Evolutionary conservation across 2,113 vertebrate species (phyloP).

Genomic region (Xyliphius kryptos): DNA sequence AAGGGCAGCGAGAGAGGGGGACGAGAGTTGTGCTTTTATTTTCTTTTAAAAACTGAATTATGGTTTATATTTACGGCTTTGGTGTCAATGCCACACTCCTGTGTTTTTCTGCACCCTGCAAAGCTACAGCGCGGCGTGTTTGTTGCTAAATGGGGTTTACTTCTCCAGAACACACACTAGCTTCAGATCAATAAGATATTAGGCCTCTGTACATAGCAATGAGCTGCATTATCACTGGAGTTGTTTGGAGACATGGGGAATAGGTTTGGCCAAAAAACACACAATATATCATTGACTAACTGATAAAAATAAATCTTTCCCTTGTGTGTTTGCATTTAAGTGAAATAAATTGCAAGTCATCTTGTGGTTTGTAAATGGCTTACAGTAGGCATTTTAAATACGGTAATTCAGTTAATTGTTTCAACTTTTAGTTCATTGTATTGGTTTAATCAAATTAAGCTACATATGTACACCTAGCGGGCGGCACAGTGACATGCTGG

Average conservation of each 20-base stretch:
- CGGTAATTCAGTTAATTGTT: no score
- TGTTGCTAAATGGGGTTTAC: conserved; percentile 86
- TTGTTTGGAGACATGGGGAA: conserved; percentile 56
- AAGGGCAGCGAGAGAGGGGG: conserved; percentile 56
- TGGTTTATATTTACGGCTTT: conserved; percentile 78
- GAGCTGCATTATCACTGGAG: conserved; percentile 65
- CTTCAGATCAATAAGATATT: conserved; percentile 79
- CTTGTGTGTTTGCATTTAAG: no score
- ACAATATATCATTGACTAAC: conserved; percentile 43
- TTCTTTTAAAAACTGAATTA: conserved; percentile 58
- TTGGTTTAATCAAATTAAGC: no score
- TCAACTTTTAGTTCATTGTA: no score
- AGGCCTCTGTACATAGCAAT: conserved; percentile 81
- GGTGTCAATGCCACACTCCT: conserved; percentile 42
- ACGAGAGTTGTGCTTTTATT: conserved; percentile 31
- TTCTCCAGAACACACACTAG: conserved; percentile 79
- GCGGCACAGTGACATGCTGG: no score
- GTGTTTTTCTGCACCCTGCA: conserved; percentile 20
- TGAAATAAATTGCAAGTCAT: no score
- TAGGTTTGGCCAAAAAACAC: conserved; percentile 33
- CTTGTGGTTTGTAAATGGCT: no score
- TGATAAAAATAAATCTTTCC: neutral
- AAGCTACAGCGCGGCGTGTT: conserved; percentile 50
- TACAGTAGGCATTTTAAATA: no score
- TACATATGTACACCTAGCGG: no score